These are phyloP conservation scores for Hypsibius dujardini DNA, from an alignment of 1,140 invertebrate genomes.

Conservation along the genomic window DNA sequence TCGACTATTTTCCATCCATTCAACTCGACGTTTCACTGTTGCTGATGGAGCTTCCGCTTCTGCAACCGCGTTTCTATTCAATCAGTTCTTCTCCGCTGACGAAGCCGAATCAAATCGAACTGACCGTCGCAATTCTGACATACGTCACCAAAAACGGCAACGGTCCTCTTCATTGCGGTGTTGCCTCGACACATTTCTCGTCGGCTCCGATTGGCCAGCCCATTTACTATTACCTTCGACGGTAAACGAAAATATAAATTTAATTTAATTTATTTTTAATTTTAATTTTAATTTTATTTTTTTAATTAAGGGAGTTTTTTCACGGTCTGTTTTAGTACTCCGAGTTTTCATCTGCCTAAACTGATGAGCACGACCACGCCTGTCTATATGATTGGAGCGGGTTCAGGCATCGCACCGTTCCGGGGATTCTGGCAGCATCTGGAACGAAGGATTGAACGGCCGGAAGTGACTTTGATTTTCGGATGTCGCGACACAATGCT, in stretches of 20 bases:
- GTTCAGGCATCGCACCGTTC: constrained; percentile 24
- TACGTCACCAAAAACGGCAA: constrained; percentile 30
- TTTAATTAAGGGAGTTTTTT: no score
- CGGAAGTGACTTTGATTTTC: constrained; percentile 32
- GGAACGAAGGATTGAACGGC: constrained; percentile 17
- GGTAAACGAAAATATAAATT: no score
- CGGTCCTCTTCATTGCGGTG: constrained; percentile 27
- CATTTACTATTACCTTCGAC: no score
- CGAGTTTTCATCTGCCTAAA: no score
- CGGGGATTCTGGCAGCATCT: constrained; percentile 24
- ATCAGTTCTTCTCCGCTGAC: constrained; percentile 31
- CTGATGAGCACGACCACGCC: constrained; percentile 8
- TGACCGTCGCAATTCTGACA: constrained; percentile 31
- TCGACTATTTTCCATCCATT: constrained; percentile 32
- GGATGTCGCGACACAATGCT: constrained; percentile 31
- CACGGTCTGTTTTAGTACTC: no score
- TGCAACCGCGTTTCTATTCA: constrained; percentile 31
- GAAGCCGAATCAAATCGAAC: constrained; percentile 31
- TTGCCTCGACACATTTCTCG: no score
- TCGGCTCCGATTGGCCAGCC: no score
- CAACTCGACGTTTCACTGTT: constrained; percentile 30
- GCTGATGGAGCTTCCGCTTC: constrained; percentile 32
- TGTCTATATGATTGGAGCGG: constrained; percentile 23
- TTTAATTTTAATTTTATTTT: no score
- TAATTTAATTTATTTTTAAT: no score